These are phyloP conservation scores for Eurypyga helias DNA, from an alignment of 2,113 vertebrate species.

Conservation along the genomic window DNA sequence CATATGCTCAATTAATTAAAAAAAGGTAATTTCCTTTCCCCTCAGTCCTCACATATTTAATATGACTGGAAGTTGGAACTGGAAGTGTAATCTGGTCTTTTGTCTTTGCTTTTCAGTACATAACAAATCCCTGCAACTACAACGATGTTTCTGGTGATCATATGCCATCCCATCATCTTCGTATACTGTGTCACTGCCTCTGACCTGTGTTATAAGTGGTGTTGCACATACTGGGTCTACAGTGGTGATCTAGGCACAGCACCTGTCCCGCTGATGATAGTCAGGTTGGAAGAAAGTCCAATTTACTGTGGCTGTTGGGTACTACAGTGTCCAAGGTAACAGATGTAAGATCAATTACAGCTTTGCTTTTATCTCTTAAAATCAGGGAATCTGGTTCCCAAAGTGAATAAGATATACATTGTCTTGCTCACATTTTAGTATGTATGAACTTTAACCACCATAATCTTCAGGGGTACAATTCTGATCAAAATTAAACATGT, in stretches of 20 bases:
- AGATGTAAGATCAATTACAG: neutral
- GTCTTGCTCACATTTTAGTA: neutral
- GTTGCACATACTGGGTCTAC: neutral
- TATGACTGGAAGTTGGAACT: neutral
- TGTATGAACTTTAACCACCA: neutral
- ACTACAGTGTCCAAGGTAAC: neutral
- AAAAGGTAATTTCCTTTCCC: neutral
- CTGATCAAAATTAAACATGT: neutral
- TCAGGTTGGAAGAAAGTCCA: neutral
- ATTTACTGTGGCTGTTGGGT: accelerated
- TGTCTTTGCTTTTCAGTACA: neutral
- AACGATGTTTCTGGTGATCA: accelerated
- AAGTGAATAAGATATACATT: neutral
- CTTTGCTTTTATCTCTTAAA: neutral
- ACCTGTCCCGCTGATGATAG: neutral
- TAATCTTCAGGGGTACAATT: neutral
- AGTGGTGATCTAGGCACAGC: neutral
- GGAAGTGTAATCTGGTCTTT: neutral
- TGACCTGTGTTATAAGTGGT: neutral
- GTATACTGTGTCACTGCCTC: accelerated
- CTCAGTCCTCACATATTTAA: neutral
- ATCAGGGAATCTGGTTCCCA: neutral
- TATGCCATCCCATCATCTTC: neutral
- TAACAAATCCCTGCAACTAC: neutral
- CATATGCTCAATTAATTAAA: neutral